Base-by-base conservation (phyloP, 2,888 invertebrate genomes). In the Notodonta ziczac region DNA sequence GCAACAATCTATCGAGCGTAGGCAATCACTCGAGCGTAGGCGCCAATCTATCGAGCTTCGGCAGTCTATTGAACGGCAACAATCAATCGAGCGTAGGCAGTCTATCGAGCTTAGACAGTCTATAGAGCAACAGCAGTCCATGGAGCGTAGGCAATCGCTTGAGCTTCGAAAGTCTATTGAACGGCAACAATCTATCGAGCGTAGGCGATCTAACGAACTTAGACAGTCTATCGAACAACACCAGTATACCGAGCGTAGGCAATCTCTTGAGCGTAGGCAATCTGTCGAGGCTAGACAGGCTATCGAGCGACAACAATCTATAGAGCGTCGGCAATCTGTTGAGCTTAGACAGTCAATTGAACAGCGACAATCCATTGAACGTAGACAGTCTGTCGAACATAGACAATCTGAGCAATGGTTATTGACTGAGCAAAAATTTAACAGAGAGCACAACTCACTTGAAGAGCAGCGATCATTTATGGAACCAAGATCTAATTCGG, bases 81-180 rank as follows among this genome's bases (percentile, higher is more conserved):
- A 54, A 54, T 39, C 54, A 35, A 32, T 32, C 4, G 52, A 35
- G 52, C 24, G 24, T 24, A 24, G 32, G 14, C 35, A 54, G 5
- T 39, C 54, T 54, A 14, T 54, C 2, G 54, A 54, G 13, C 14
- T 14, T n/a, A 39, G 54, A 14, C n/a, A 54, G 39, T 39, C 54
- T 52, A 32, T 32, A 4, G 52, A 35, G 52, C 24, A 24, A 24
- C 24, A 24, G 2, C 24, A 24, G 24, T 24, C 24, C 24, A 24
- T 24, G 1, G 24, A 24, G 24, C 24, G 24, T 24, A 24, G 24
- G 24, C 24, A 24, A 24, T 24, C 24, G 2, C 24, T 24, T 24
- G 24, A 24, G 24, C 24, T 24, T 24, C 24, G 24, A 24, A 24
- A 24, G 24, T 24, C 24, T 24, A 24, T 24, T 16, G 65, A 57